These are phyloP conservation scores for Cryptotermes secundus DNA, from an alignment of 1,140 invertebrate species.

Conservation along the genomic window DNA sequence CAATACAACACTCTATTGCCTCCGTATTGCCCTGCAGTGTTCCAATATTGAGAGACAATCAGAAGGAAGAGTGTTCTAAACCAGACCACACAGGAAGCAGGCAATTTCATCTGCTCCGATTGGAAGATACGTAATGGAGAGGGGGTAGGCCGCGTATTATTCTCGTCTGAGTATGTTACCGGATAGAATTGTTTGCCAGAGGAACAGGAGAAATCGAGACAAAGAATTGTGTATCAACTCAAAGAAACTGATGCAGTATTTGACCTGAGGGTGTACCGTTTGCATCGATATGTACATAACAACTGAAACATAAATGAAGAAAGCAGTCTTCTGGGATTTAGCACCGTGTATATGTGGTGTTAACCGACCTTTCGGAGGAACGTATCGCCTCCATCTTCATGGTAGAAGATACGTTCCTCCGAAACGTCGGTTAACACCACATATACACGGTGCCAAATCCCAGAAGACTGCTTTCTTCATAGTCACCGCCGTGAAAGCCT, in stretches of 20 bases:
- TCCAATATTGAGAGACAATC: slow-evolving; percentile 16
- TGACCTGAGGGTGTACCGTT: background rate
- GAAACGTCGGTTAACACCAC: too few species aligned
- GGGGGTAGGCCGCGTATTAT: background rate
- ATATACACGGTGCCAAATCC: too few species aligned
- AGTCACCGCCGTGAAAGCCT: too few species aligned
- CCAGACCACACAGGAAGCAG: background rate
- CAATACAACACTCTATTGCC: slow-evolving; percentile 17
- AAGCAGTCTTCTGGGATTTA: too few species aligned
- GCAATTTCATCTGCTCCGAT: background rate
- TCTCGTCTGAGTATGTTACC: slow-evolving; percentile 8
- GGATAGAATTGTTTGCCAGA: background rate
- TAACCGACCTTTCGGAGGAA: too few species aligned
- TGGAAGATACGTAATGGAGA: background rate
- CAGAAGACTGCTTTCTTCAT: too few species aligned
- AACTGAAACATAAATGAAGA: too few species aligned
- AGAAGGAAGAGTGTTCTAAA: background rate
- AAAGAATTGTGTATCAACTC: background rate
- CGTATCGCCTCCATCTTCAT: too few species aligned
- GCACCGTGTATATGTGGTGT: too few species aligned
- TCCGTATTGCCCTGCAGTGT: slow-evolving; percentile 2
- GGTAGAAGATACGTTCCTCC: too few species aligned
- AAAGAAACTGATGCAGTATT: background rate
- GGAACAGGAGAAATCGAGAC: background rate
- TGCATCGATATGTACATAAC: background rate